These are phyloP conservation scores for Orbicella faveolata DNA, from an alignment of 64 coral and sea anemone genomes.

Conservation along the genomic window DNA sequence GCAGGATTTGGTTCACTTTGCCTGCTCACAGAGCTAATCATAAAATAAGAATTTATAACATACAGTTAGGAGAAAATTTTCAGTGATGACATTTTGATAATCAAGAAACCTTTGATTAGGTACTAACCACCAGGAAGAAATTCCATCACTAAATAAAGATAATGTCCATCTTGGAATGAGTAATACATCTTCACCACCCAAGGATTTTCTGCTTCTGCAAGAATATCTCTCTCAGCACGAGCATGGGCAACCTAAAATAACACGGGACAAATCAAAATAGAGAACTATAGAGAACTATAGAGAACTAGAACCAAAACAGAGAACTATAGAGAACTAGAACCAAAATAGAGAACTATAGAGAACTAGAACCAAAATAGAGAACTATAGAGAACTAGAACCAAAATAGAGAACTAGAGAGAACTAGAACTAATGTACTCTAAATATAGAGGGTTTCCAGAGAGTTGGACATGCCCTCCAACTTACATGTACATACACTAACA, in stretches of 20 bases:
- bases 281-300: background rate
- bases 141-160: conserved; percentile 95
- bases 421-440: background rate
- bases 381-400: background rate
- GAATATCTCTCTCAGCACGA: conserved; percentile 91
- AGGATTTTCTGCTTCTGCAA: conserved; percentile 96
- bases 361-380: background rate
- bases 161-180: conserved; percentile 93
- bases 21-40: too few relatives aligned
- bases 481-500: too few relatives aligned
- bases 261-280: background rate
- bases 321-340: background rate
- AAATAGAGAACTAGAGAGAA: too few relatives aligned
- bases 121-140: conserved; percentile 93
- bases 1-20: too few relatives aligned
- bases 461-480: too few relatives aligned
- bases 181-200: conserved; percentile 99
- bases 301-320: background rate
- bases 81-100: background rate
- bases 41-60: too few relatives aligned
- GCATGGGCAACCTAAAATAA: conserved; percentile 81
- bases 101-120: background rate
- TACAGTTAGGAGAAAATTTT: too few relatives aligned
- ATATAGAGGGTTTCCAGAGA: background rate
- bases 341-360: background rate